These are phyloP conservation scores for Euwallacea similis DNA, from an alignment of 1,140 invertebrate genomes.

Conservation along the genomic window DNA sequence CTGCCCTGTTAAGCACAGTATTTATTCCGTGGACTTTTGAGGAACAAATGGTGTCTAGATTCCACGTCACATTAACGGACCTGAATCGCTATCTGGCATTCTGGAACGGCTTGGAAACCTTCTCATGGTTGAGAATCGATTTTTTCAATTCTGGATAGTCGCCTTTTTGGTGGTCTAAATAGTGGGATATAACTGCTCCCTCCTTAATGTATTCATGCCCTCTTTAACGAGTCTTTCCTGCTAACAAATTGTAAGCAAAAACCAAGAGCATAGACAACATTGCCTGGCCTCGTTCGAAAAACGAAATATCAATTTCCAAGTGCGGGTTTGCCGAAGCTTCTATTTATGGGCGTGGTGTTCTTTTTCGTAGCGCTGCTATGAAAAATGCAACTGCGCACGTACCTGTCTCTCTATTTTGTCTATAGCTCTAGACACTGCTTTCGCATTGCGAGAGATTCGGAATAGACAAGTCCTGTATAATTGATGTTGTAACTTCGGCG, in stretches of 20 bases:
- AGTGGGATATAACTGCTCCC: too few species aligned
- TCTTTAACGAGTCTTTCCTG: too few species aligned
- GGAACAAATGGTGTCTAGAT: too few species aligned
- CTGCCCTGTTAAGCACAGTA: too few species aligned
- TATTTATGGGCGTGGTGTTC: conserved; percentile 19
- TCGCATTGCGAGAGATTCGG: background rate
- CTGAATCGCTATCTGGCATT: too few species aligned
- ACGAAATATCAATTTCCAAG: conserved; percentile 26
- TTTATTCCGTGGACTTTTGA: too few species aligned
- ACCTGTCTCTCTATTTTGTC: background rate
- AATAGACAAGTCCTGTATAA: background rate
- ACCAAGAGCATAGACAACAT: conserved; percentile 7
- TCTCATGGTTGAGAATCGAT: too few species aligned
- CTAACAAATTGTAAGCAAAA: background rate
- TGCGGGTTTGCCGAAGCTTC: conserved; percentile 14
- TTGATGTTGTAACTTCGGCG: conserved; percentile 3
- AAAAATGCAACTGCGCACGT: conserved; percentile 24
- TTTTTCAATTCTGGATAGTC: too few species aligned
- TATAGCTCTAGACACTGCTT: background rate
- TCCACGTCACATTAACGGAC: too few species aligned
- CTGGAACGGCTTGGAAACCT: too few species aligned
- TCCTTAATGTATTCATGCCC: too few species aligned
- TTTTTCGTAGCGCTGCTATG: conserved; percentile 2
- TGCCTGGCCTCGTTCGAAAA: conserved; percentile 17
- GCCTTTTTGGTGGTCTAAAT: too few species aligned